Evolutionary conservation across 2,888 invertebrate genomes (phyloP), one percentile per base, ranked within the genome.

Genomic region (Oscheius myriophilus): DNA sequence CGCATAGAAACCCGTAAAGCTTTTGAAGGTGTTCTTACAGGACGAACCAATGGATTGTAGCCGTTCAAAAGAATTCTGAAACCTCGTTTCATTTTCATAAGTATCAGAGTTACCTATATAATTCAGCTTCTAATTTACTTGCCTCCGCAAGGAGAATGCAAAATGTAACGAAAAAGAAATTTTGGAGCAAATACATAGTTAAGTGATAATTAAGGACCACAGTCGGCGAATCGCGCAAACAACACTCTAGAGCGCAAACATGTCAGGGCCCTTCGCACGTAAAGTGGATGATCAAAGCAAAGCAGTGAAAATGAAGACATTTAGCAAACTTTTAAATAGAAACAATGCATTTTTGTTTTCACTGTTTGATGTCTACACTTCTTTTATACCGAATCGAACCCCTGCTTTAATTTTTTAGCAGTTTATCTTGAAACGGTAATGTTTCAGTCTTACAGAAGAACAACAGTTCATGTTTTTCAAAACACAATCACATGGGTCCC

Each of bases 41-140:
- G 82, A 52, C 82, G 68, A 21, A 81, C 82, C 18, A 81, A 51
- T 23, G 72, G 69, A 64, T 73, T 79, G 67, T 82, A 82, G 70
- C 78, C 75, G 0, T 71, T 55, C 1, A 78, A 71, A 0, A 82
- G 71, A n/a, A 78, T 65, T 59, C 82, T 82, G 61, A 46, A 76
- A 43, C 18, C 46, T 33, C 16, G 45, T 14, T n/a, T n/a, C n/a
- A n/a, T n/a, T 26, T 39, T 33, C 33, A 45, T 23, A 23, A 6
- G 21, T 51, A 33, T 49, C 41, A 9, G 58, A 53, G 18, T 26
- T 55, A 76, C 76, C 69, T 74, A 33, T 76, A 76, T 23, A 76
- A 51, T 43, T 72, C 61, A 2, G 72, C 73, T 51, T 76, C 76
- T n/a, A 57, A 62, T 39, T 72, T 72, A 61, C 76, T 76, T 25